phyloP scores from a whole-genome alignment of 2,113 vertebrate genomes.

The Protobothrops flavoviridis region DNA sequence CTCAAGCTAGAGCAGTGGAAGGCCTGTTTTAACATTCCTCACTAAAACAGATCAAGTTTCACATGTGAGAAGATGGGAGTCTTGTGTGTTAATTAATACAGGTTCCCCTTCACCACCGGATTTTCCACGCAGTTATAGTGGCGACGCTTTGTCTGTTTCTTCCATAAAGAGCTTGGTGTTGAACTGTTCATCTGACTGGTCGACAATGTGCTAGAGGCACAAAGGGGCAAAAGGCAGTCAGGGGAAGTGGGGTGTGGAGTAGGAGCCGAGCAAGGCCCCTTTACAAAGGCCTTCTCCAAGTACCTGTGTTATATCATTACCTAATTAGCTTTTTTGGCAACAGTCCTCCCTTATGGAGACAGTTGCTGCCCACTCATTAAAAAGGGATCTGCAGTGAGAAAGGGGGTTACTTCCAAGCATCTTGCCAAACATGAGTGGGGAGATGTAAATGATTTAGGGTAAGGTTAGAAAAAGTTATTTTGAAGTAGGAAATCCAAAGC shows the following conservation, averaged over 20 bases:
- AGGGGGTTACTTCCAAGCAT: slow-evolving; percentile 29
- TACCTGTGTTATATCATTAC: slow-evolving; percentile 66
- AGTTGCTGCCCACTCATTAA: slow-evolving; percentile 62
- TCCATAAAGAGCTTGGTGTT: slow-evolving; percentile 58
- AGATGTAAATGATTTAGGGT: not conserved
- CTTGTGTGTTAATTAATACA: slow-evolving; percentile 68
- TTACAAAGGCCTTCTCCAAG: slow-evolving; percentile 57
- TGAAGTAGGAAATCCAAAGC: not conserved
- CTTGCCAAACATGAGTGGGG: slow-evolving; percentile 26
- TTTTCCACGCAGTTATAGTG: slow-evolving; percentile 81
- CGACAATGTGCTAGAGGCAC: slow-evolving; percentile 55
- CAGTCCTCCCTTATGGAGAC: slow-evolving; percentile 69
- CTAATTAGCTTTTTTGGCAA: slow-evolving; percentile 68
- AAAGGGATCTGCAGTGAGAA: slow-evolving; percentile 1
- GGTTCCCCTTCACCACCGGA: slow-evolving; percentile 74
- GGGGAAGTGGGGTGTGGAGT: slow-evolving; percentile 36
- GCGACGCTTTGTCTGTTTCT: slow-evolving; percentile 77
- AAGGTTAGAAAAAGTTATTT: not conserved
- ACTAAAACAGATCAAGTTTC: slow-evolving; percentile 69
- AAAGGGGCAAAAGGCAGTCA: slow-evolving; percentile 40
- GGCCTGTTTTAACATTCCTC: slow-evolving; percentile 66
- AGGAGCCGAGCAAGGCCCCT: not conserved
- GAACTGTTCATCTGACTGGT: slow-evolving; percentile 58
- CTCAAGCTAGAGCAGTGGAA: slow-evolving; percentile 57
- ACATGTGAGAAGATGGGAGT: slow-evolving; percentile 62